Conservation (phyloP, 92 coral and sea anemone genomes). For the Palythoa grandis region DNA sequence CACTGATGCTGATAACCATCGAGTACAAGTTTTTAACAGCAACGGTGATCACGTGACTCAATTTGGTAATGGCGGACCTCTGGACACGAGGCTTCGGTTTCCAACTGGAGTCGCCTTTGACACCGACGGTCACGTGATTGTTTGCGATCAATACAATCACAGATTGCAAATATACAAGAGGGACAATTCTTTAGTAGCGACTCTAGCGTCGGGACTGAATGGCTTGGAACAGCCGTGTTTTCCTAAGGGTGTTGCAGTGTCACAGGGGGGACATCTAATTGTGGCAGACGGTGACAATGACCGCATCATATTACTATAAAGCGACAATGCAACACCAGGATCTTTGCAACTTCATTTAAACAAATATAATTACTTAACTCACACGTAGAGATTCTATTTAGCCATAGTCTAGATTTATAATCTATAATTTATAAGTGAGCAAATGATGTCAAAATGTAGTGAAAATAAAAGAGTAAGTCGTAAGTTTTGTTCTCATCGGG, state of each 20-base stretch:
- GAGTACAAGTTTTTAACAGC: constrained; percentile 87
- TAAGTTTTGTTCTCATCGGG: no score
- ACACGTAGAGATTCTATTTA: no score
- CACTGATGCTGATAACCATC: constrained; percentile 94
- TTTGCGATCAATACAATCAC: constrained; percentile 96
- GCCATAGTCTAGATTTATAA: no score
- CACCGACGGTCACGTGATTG: constrained; percentile 89
- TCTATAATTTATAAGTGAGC: no score
- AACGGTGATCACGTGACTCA: constrained; percentile 79
- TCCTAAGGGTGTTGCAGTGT: constrained; percentile 96
- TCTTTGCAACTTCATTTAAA: no score
- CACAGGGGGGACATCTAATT: constrained; percentile 82
- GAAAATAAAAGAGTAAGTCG: no score
- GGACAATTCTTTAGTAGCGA: constrained; percentile 74
- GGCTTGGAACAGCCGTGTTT: constrained; percentile 78
- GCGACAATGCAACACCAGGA: not conserved
- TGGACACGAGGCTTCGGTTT: constrained; percentile 76
- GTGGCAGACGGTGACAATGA: constrained; percentile 97
- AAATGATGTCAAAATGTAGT: no score
- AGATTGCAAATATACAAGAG: constrained; percentile 80
- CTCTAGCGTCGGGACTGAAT: constrained; percentile 74
- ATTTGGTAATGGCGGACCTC: constrained; percentile 60
- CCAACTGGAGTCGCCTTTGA: constrained; percentile 98
- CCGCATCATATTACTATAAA: constrained; percentile 77
- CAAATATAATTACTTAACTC: no score